phyloP scores from a whole-genome alignment of 2,113 vertebrate genomes.

The Nothocercus julius region DNA sequence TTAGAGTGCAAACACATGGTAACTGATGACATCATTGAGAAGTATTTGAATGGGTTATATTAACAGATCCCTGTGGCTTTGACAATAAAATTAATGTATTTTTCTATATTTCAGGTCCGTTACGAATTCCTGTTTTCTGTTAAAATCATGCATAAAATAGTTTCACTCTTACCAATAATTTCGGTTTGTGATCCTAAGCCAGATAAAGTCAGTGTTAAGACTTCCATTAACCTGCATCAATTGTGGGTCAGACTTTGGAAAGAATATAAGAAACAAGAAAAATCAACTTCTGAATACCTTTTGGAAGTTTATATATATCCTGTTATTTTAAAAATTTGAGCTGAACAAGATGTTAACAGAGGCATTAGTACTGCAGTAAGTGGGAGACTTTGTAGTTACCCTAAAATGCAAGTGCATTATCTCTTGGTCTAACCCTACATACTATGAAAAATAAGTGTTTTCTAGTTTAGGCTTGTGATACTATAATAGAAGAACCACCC shows the following conservation, averaged over 20 bases:
- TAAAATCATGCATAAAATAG: background rate
- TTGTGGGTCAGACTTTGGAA: background rate
- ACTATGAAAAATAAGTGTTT: background rate
- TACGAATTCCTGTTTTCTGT: conserved; percentile 1
- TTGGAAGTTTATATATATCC: background rate
- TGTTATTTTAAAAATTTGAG: background rate
- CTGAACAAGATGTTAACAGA: background rate
- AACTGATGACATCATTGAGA: conserved; percentile 45
- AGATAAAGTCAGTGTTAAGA: background rate
- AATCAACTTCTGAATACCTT: background rate
- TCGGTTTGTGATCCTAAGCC: background rate
- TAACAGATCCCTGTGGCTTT: conserved; percentile 19
- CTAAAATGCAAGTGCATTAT: background rate
- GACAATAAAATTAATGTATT: conserved; percentile 13
- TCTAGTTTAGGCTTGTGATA: background rate
- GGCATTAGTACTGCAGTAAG: background rate
- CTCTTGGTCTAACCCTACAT: background rate
- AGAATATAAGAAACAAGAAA: background rate
- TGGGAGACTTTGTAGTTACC: background rate
- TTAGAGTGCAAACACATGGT: conserved; percentile 47
- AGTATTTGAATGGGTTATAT: conserved; percentile 29
- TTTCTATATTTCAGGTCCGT: conserved; percentile 5
- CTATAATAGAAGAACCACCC: background rate
- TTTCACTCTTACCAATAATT: background rate
- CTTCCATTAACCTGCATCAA: background rate